Conservation (phyloP, 2,113 vertebrate species). For the Phalacrocorax aristotelis region DNA sequence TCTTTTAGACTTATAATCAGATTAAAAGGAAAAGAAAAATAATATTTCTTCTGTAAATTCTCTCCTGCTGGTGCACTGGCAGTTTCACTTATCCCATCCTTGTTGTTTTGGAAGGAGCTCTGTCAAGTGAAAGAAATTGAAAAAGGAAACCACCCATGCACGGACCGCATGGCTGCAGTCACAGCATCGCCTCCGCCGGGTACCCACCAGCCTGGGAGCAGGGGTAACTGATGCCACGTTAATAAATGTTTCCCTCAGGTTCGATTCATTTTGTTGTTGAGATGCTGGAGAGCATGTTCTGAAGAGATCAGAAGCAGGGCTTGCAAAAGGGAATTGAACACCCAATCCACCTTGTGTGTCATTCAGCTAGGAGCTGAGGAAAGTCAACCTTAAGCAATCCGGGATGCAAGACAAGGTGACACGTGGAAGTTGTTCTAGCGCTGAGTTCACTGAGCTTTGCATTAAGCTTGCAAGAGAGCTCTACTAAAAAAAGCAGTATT, state of each 20-base stretch:
- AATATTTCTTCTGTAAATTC: background rate
- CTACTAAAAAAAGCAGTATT: background rate
- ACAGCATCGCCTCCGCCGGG: background rate
- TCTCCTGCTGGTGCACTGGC: background rate
- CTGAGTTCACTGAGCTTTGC: background rate
- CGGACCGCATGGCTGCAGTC: fast-evolving
- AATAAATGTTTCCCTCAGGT: background rate
- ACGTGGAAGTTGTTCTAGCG: fast-evolving
- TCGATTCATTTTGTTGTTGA: fast-evolving
- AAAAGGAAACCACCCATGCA: fast-evolving
- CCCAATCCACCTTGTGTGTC: background rate
- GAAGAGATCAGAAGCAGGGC: background rate
- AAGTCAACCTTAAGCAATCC: fast-evolving
- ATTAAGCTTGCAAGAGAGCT: background rate
- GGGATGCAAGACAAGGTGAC: background rate
- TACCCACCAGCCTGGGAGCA: background rate
- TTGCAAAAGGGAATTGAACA: background rate
- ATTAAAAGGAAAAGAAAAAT: background rate
- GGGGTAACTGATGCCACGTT: fast-evolving
- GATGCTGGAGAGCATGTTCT: background rate
- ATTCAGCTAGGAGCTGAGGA: fast-evolving
- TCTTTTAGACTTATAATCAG: background rate
- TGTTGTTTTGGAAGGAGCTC: conserved; percentile 14
- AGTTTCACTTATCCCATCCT: background rate
- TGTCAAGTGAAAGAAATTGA: background rate